These are phyloP conservation scores for Nomada lathburiana DNA, from an alignment of 2,888 invertebrate species.

Conservation along the genomic window DNA sequence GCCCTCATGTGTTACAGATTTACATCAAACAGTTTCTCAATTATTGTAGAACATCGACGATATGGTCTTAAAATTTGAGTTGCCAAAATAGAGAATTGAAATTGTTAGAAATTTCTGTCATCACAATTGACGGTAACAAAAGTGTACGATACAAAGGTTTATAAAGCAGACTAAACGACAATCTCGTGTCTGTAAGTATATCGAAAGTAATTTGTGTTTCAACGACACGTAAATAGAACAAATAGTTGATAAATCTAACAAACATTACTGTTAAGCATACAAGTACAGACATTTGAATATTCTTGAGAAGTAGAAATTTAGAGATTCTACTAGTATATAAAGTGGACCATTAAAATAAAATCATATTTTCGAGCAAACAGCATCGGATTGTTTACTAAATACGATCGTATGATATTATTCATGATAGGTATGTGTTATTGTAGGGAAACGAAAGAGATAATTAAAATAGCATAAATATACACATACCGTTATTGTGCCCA, in stretches of 20 bases:
- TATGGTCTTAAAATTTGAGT: background rate
- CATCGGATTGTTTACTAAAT: conserved; percentile 2
- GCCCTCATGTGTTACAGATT: conserved; percentile 13
- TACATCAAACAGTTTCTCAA: background rate
- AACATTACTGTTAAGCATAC: background rate
- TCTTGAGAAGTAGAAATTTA: background rate
- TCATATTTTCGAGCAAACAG: background rate
- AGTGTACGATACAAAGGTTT: background rate
- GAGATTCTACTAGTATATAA: background rate
- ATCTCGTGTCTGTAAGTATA: background rate
- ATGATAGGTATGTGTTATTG: conserved; percentile 17
- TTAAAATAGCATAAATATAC: conserved; percentile 53
- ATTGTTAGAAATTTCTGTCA: conserved; percentile 6
- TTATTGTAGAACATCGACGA: background rate
- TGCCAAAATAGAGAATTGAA: background rate
- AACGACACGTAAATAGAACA: background rate
- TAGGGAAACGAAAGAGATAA: conserved; percentile 9
- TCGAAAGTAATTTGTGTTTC: background rate
- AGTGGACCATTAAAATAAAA: background rate
- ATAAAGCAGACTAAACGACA: background rate
- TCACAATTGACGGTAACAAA: background rate
- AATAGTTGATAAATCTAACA: background rate
- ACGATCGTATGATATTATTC: conserved; percentile 26
- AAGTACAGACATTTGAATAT: background rate
- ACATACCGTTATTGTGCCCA: conserved; percentile 91